A percentile compares a stretch with the other conserved stretches of the same genome.
These are phyloP conservation scores for Excalfactoria chinensis DNA, from an alignment of 2,113 vertebrate species.

Conservation along the genomic window DNA sequence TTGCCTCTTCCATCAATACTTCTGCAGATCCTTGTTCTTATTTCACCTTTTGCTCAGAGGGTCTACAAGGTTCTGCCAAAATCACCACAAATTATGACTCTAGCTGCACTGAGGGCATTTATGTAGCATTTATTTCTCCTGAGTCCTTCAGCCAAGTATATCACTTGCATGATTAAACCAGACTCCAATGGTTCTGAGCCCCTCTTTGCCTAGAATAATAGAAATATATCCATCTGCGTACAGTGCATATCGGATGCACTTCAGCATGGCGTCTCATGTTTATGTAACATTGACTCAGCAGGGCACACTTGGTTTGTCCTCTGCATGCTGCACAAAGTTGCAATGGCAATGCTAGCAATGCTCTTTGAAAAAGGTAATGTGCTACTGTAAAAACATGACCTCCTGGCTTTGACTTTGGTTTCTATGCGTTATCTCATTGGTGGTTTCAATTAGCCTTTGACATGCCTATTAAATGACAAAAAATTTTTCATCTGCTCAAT, in stretches of 20 bases:
- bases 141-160: not conserved
- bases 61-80: not conserved
- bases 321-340: not conserved
- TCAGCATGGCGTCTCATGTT: not conserved
- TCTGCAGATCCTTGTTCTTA: not conserved
- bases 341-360: not conserved
- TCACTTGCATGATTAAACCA: not conserved
- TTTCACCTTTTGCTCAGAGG: not conserved
- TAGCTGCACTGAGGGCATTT: not conserved
- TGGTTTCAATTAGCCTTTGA: conserved; percentile 54
- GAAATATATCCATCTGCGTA: not conserved
- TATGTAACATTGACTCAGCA: not conserved
- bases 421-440: conserved; percentile 28
- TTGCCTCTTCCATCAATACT: not conserved
- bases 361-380: conserved; percentile 34
- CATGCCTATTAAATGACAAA: conserved; percentile 43
- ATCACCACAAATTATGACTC: not conserved
- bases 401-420: not conserved
- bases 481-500: conserved; percentile 56
- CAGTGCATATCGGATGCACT: not conserved
- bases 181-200: not conserved
- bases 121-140: not conserved
- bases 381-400: conserved; percentile 12
- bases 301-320: not conserved
- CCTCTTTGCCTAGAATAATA: not conserved